Evolutionary conservation across 2,888 invertebrate species (phyloP).

Genomic region (Netelia virgata): DNA sequence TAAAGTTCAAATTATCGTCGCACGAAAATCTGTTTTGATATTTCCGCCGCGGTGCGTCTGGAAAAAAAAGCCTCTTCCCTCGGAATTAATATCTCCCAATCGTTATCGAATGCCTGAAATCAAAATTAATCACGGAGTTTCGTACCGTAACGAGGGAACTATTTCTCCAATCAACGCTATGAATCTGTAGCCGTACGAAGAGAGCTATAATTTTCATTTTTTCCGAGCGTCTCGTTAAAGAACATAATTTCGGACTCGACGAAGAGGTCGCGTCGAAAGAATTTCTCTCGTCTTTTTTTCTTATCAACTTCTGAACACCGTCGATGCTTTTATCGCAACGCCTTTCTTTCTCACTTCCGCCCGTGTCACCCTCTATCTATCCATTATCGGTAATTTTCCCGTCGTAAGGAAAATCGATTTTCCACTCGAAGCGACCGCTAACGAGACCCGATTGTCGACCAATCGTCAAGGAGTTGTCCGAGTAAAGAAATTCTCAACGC

Average conservation of each 20-base stretch:
- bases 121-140: background rate
- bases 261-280: background rate
- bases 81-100: too few species aligned
- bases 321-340: background rate
- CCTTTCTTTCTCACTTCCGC: background rate
- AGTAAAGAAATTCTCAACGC: background rate
- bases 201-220: too few species aligned
- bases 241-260: too few species aligned
- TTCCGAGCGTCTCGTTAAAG: too few species aligned
- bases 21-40: background rate
- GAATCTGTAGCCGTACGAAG: too few species aligned
- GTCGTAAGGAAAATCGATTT: slow-evolving; percentile 51
- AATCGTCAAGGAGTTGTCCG: background rate
- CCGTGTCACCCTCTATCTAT: slow-evolving; percentile 10
- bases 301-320: background rate
- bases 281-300: background rate
- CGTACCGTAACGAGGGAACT: background rate
- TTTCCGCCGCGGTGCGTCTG: background rate
- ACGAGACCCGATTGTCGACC: slow-evolving; percentile 47
- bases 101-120: background rate
- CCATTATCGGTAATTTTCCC: slow-evolving; percentile 19
- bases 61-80: too few species aligned
- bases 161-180: background rate
- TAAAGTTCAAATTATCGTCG: background rate
- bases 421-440: slow-evolving; percentile 46